Evolutionary conservation across 2,797 vertebrate species (phyloP), one percentile per base, ranked within the genome.

Genomic region (Pelochelys cantorii): DNA sequence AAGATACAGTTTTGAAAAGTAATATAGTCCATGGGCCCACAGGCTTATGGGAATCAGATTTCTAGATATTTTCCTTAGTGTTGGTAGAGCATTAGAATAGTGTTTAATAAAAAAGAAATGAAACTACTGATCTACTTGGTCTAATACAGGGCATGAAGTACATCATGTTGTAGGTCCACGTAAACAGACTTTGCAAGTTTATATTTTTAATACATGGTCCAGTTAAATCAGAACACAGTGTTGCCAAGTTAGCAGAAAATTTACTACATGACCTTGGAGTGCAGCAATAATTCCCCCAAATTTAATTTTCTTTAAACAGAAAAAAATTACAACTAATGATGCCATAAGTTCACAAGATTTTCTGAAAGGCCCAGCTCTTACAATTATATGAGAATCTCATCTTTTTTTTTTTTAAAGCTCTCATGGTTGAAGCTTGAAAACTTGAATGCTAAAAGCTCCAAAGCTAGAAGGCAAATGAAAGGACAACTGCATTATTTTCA

Each of bases 331-430:
- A 48, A 48, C 37, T 79, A 60, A 57, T 90, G 83, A 91, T 81
- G n/a, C 62, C 34, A 55, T 15, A 14, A 31, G 60, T 31, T 62
- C 29, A 62, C 6, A 62, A 31, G 12, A 22, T 71, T 71, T 71
- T 20, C 20, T 71, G 14, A 22, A 71, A 71, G n/a, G 7, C 65
- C 5, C n/a, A 20, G 15, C 34, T 71, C 18, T 68, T 17, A 57
- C n/a, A 34, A 68, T 37, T 22, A 71, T 71, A 3, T 37, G n/a
- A 71, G 2, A 2, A 18, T 68, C 78, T 0, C n/a, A 60, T 13
- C 0, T 3, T 3, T 42, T 81, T 3, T 42, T 81, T 11, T 1
- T 3, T 31, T 8, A 48, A 74, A 37, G 18, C 34, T 3, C 11
- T 37, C 20, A 10, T 74, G 68, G 20, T 74, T 74, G 20, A 74